Evolutionary conservation across 53 echinoderm and acorn worm species (phyloP).

Genomic region (Mesocentrotus franciscanus): DNA sequence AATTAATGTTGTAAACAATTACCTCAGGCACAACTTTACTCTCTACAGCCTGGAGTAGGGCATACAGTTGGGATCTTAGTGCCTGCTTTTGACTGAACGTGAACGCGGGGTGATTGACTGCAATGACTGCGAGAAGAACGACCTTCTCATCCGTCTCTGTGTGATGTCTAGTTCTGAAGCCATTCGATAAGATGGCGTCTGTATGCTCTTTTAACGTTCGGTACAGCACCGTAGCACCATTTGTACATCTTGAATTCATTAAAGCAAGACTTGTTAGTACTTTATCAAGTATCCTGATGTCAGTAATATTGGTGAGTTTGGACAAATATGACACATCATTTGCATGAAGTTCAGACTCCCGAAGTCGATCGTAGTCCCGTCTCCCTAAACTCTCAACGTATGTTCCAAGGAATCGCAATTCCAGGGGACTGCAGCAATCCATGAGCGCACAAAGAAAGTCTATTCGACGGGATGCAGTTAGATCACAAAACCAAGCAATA

Average conservation of each 20-base stretch:
- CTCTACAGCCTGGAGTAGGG: constrained; percentile 90
- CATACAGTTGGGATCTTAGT: constrained; percentile 83
- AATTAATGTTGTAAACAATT: not conserved
- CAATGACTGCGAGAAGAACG: constrained; percentile 91
- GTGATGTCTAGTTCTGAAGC: constrained; percentile 66
- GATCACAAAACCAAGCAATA: constrained; percentile 96
- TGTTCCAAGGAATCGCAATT: constrained; percentile 94
- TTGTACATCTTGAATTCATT: constrained; percentile 96
- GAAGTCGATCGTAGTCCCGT: constrained; percentile 92
- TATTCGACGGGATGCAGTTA: constrained; percentile 84
- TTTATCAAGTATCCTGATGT: constrained; percentile 99
- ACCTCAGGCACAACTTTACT: constrained; percentile 62
- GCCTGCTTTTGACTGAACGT: constrained; percentile 98
- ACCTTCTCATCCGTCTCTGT: constrained; percentile 94
- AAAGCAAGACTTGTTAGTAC: constrained; percentile 97
- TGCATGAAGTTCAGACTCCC: constrained; percentile 87
- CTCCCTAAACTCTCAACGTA: constrained; percentile 94
- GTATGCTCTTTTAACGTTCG: constrained; percentile 94
- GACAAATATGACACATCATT: constrained; percentile 95
- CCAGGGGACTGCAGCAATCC: constrained; percentile 93
- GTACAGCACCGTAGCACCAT: constrained; percentile 92
- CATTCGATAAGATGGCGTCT: constrained; percentile 89
- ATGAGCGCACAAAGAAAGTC: constrained; percentile 99
- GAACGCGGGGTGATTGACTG: constrained; percentile 96
- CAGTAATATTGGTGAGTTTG: constrained; percentile 91